A percentile compares a stretch with the other conserved stretches of the same genome.
These are phyloP conservation scores for Polypedilum vanderplanki DNA, from an alignment of 1,140 invertebrate species.

Conservation along the genomic window DNA sequence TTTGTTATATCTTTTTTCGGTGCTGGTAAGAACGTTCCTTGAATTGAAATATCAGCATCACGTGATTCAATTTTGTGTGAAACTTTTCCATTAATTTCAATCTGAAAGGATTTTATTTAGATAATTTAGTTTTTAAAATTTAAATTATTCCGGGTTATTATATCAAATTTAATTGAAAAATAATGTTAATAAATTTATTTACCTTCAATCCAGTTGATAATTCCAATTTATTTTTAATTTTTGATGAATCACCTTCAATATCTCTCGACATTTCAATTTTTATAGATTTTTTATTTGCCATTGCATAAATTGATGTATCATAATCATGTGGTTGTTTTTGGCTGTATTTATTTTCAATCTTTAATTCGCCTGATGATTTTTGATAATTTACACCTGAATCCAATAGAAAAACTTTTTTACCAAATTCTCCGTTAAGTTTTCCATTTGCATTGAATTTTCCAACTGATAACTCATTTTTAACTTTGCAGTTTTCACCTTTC, in stretches of 20 bases:
- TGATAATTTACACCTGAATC: neutral
- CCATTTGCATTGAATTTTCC: neutral
- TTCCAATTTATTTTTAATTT: constrained; percentile 35
- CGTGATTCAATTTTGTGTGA: neutral
- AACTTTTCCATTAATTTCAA: constrained; percentile 20
- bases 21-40: neutral
- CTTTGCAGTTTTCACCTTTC: constrained; percentile 49
- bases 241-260: constrained; percentile 33
- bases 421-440: constrained; percentile 22
- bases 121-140: no score
- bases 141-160: no score
- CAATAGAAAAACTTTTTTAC: neutral
- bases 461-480: constrained; percentile 40
- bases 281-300: constrained; percentile 37
- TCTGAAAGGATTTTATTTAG: no score
- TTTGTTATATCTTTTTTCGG: neutral
- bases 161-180: no score
- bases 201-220: neutral
- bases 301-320: constrained; percentile 38
- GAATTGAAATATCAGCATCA: neutral
- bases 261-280: constrained; percentile 36
- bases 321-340: constrained; percentile 38
- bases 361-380: neutral
- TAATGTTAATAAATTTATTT: no score
- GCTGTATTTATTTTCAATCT: constrained; percentile 36